Base-by-base conservation (phyloP, 2,797 vertebrate genomes). In the Macroramphosus scolopax region DNA sequence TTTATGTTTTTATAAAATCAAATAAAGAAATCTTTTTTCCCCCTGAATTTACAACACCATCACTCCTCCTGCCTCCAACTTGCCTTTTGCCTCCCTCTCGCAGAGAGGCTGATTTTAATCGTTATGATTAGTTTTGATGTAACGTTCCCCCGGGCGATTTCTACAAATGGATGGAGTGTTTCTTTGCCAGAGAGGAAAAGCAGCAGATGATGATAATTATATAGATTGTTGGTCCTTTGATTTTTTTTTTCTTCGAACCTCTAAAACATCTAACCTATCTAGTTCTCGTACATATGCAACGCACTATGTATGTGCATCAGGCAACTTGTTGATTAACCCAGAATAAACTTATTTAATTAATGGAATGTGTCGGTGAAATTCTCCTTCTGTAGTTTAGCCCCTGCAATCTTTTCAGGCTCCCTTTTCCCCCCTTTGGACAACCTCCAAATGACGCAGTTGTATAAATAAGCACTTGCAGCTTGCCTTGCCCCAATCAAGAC, bases 121-220 rank as follows among this genome's bases (percentile, higher is more conserved):
- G 96, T 95, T 96, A 94, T 97, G 96, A 98, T 97, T 97, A 97
- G 96, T 97, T 98, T 97, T 95, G 96, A 98, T 97, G 95, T 94
- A 95, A 95, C 91, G 90, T 93, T 93, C 91, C 95, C 94, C 64
- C 85, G 29, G 93, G 96, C 93, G 78, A 90, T 95, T 93, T 93
- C 93, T 94, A 91, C 93, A 93, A 97, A 97, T 97, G 94, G 94
- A 96, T 96, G 93, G 93, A 95, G 93, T 93, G 94, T 94, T 96
- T 95, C 93, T 95, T 93, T 93, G 94, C 93, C 94, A 96, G 92
- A 90, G 93, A 95, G 91, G 91, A 91, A 93, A 93, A 89, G 92
- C 91, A 92, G 93, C 94, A 95, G 93, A 94, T 95, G 94, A 97
- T 92, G 93, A 93, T 94, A 95, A 98, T 97, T 95, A 95, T 92